Evolutionary conservation across 1,140 invertebrate species (phyloP).

Genomic region (Achroia grisella): DNA sequence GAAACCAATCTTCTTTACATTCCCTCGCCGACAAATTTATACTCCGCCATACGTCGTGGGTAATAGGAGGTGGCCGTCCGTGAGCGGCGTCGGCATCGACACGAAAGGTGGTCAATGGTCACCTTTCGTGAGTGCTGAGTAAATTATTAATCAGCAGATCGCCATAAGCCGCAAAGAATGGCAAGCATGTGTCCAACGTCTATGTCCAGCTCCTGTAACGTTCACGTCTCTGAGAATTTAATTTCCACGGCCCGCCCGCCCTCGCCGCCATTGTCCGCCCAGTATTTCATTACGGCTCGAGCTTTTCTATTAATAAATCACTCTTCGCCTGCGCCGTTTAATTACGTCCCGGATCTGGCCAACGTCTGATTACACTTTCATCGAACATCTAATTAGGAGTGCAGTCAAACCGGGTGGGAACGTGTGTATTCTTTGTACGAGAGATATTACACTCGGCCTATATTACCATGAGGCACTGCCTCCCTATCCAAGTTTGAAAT

Average conservation of each 20-base stretch:
- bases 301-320: conserved; percentile 75
- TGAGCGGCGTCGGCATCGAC: no score
- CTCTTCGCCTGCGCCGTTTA: conserved; percentile 70
- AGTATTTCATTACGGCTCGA: conserved; percentile 73
- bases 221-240: conserved; percentile 57
- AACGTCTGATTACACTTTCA: conserved; percentile 71
- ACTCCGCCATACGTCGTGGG: conserved; percentile 50
- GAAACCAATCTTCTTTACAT: conserved; percentile 69
- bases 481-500: conserved; percentile 39
- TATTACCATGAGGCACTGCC: conserved; percentile 32
- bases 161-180: conserved; percentile 41
- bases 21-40: conserved; percentile 66
- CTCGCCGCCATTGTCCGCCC: conserved; percentile 65
- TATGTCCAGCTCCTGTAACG: conserved; percentile 17
- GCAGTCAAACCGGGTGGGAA: conserved; percentile 46
- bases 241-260: conserved; percentile 62
- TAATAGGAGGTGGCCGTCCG: conserved; percentile 25
- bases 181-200: conserved; percentile 40
- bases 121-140: conserved; percentile 23
- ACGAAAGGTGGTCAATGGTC: conserved; percentile 3
- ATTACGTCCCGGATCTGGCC: conserved; percentile 67
- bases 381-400: conserved; percentile 72
- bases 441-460: conserved; percentile 47
- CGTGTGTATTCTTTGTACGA: conserved; percentile 62
- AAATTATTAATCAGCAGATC: conserved; percentile 49